Evolutionary conservation across 2,888 invertebrate genomes (phyloP).

Genomic region (Saturnia japonica): DNA sequence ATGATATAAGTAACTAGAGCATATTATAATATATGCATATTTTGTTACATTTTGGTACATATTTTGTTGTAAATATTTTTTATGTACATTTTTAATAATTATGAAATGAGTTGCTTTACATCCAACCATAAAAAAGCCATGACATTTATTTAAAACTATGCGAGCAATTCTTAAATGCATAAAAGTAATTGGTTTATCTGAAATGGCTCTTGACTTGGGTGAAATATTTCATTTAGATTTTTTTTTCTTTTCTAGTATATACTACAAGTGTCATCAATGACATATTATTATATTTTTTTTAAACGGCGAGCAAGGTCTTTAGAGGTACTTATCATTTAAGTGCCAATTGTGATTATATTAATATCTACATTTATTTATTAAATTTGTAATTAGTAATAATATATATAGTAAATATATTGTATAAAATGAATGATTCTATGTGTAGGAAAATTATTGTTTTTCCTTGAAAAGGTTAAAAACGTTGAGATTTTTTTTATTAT

Average conservation of each 20-base stretch:
- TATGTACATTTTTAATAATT: not conserved
- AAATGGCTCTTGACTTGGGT: no score
- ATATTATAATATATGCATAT: not conserved
- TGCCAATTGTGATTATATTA: not conserved
- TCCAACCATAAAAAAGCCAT: not conserved
- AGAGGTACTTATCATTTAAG: no score
- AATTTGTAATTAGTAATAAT: conserved; percentile 16
- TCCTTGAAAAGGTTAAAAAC: not conserved
- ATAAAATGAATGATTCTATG: not conserved
- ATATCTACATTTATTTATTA: not conserved
- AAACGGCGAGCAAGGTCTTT: no score
- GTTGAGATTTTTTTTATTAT: conserved; percentile 27
- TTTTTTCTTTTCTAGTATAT: no score
- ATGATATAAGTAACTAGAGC: no score
- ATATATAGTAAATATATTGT: not conserved
- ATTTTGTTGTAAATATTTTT: no score
- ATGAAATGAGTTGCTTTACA: not conserved
- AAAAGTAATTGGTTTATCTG: no score
- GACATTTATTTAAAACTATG: not conserved
- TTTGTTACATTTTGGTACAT: no score
- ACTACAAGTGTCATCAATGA: no score
- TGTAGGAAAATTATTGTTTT: conserved; percentile 28
- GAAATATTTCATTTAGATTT: no score
- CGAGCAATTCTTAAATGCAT: not conserved
- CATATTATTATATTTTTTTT: no score